Evolutionary conservation across 2,888 invertebrate species (phyloP), one percentile per base, ranked within the genome.

Genomic region (Drosophila kambysellisi): DNA sequence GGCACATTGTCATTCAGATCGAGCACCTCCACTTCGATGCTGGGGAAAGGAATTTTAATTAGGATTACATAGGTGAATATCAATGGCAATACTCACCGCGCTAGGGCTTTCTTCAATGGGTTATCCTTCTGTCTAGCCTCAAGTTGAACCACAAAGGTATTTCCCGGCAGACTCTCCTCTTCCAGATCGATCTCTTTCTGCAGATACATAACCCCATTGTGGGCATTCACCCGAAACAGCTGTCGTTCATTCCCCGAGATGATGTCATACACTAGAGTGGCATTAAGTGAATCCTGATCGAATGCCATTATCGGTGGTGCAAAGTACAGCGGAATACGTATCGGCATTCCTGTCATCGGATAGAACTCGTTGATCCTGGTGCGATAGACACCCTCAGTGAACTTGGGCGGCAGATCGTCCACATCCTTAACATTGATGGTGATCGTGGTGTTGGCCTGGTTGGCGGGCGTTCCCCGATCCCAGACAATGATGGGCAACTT

Each of bases 101-200:
- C 96, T 7, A 95, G 94, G 0, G 96, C 96, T 35, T 96, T 95
- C 88, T 96, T 96, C 43, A 96, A 90, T 0, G 96, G 96, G 90
- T 97, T 97, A 91, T 97, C 96, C 52, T 96, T 94, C 92, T 97
- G 96, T 0, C 96, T 94, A 0, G 97, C 96, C 91, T 97, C 97
- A 43, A 98, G 94, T 93, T 96, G 96, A 6, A 97, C 92, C 0
- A 95, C 95, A 88, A 97, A 97, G 0, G 96, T 96, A 89, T 97
- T 93, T 91, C 96, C 96, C 2, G 96, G 95, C n/a, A 97, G 91
- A 67, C 94, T 94, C 90, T 96, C 96, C 20, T 95, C 94, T 87
- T 98, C 98, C 81, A 97, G 92, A 92, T 98, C 98, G 17, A 98
- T 95, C 92, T 97, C 96, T 62, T 95, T 95, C 77, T 97, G 96